Percentiles rank a stretch among this genome's conserved stretches.
phyloP scores from a whole-genome alignment of 2,797 vertebrate genomes.

The Gobionotothen gibberifrons region DNA sequence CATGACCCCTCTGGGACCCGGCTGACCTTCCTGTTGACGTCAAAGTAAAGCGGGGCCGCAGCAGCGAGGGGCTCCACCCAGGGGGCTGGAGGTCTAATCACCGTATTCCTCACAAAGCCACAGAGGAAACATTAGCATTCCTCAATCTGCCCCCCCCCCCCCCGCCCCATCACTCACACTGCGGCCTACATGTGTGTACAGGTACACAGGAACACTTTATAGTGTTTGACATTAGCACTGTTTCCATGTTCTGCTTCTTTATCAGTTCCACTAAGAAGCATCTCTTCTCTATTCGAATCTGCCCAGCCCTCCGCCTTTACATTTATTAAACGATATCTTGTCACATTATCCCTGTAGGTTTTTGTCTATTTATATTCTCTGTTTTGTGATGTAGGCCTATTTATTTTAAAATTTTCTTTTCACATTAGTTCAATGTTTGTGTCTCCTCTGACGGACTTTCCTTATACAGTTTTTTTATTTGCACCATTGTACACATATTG shows the following conservation, averaged over 20 bases:
- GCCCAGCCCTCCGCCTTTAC: too few relatives aligned
- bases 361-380: too few relatives aligned
- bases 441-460: too few relatives aligned
- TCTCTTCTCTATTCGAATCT: too few relatives aligned
- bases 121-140: slow-evolving; percentile 88
- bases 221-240: not conserved
- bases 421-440: too few relatives aligned
- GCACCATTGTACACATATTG: not conserved
- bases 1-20: slow-evolving; percentile 74
- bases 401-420: too few relatives aligned
- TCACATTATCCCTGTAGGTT: too few relatives aligned
- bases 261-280: not conserved
- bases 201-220: slow-evolving; percentile 29
- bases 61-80: slow-evolving; percentile 79
- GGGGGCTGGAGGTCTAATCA: slow-evolving; percentile 86
- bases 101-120: slow-evolving; percentile 73
- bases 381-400: too few relatives aligned
- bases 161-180: slow-evolving; percentile 63
- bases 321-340: too few relatives aligned
- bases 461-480: too few relatives aligned
- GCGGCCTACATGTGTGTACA: slow-evolving; percentile 24
- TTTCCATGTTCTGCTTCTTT: not conserved
- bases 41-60: slow-evolving; percentile 78
- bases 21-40: slow-evolving; percentile 86
- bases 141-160: slow-evolving; percentile 65